Evolutionary conservation across 2,888 invertebrate genomes (phyloP).

Genomic region (Cyclophora albipunctata): DNA sequence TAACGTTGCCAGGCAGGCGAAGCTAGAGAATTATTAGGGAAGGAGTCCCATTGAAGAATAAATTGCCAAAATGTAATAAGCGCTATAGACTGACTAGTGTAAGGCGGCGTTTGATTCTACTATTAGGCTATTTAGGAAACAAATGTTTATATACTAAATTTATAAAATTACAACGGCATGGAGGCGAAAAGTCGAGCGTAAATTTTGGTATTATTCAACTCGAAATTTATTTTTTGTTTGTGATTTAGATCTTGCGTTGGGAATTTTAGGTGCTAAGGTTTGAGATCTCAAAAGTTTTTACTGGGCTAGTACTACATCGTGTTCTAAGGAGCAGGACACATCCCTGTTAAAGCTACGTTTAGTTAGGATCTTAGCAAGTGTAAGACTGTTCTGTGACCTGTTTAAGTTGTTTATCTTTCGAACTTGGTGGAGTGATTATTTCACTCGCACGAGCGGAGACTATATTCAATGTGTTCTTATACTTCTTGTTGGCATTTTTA

Average conservation of each 20-base stretch:
- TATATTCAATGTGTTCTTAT: slow-evolving; percentile 72
- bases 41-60: slow-evolving; percentile 37
- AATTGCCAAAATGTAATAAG: slow-evolving; percentile 69
- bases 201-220: slow-evolving; percentile 48
- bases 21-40: slow-evolving; percentile 54
- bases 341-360: slow-evolving; percentile 70
- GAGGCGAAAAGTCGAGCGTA: slow-evolving; percentile 54
- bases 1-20: slow-evolving; percentile 45
- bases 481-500: slow-evolving; percentile 75
- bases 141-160: slow-evolving; percentile 70
- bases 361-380: slow-evolving; percentile 73
- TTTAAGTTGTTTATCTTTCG: slow-evolving; percentile 71
- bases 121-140: slow-evolving; percentile 71
- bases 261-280: slow-evolving; percentile 55
- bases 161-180: slow-evolving; percentile 36
- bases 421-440: slow-evolving; percentile 53
- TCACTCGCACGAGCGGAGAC: slow-evolving; percentile 36
- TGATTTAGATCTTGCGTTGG: slow-evolving; percentile 59
- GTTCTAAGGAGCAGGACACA: slow-evolving; percentile 73
- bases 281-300: slow-evolving; percentile 57
- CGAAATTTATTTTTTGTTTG: slow-evolving; percentile 45
- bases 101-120: slow-evolving; percentile 70
- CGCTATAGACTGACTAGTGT: slow-evolving; percentile 76
- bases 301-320: slow-evolving; percentile 60
- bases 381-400: slow-evolving; percentile 78